A percentile compares a stretch with the other conserved stretches of the same genome.
Evolutionary conservation across 2,888 invertebrate species (phyloP).

Genomic region (Yponomeuta plumbellus): DNA sequence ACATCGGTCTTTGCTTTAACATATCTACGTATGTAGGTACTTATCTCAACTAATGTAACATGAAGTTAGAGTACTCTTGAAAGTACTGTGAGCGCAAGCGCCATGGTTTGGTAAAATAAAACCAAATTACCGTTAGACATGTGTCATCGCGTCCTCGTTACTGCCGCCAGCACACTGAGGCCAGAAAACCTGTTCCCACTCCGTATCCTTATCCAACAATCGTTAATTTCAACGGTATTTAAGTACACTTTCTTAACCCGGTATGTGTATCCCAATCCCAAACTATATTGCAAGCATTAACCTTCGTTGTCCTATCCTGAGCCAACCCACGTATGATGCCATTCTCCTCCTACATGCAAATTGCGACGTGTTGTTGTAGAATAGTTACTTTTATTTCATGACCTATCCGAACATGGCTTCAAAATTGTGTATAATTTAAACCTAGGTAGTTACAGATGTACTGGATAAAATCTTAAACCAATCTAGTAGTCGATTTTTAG

Average conservation of each 20-base stretch:
- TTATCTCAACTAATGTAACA: neutral
- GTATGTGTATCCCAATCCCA: neutral
- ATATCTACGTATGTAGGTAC: neutral
- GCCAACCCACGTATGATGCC: neutral
- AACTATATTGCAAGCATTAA: neutral
- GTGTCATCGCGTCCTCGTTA: conserved; percentile 71
- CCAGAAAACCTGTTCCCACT: conserved; percentile 57
- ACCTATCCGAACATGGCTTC: neutral
- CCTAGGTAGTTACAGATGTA: too few species aligned
- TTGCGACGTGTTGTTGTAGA: neutral
- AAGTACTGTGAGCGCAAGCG: conserved; percentile 29
- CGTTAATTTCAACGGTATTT: conserved; percentile 39
- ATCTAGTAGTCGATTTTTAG: too few species aligned
- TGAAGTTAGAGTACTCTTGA: neutral
- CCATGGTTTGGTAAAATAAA: conserved; percentile 38
- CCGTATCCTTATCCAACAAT: conserved; percentile 51
- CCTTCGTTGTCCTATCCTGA: neutral
- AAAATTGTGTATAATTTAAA: too few species aligned
- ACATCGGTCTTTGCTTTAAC: neutral
- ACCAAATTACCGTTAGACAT: conserved; percentile 71
- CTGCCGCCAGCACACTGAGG: conserved; percentile 35
- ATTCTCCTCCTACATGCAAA: neutral
- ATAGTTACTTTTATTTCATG: neutral
- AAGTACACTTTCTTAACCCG: conserved; percentile 13
- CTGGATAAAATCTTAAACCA: too few species aligned